These are phyloP conservation scores for Rhizomys pruinosus DNA, from an alignment of 2,113 vertebrate species.

Conservation along the genomic window DNA sequence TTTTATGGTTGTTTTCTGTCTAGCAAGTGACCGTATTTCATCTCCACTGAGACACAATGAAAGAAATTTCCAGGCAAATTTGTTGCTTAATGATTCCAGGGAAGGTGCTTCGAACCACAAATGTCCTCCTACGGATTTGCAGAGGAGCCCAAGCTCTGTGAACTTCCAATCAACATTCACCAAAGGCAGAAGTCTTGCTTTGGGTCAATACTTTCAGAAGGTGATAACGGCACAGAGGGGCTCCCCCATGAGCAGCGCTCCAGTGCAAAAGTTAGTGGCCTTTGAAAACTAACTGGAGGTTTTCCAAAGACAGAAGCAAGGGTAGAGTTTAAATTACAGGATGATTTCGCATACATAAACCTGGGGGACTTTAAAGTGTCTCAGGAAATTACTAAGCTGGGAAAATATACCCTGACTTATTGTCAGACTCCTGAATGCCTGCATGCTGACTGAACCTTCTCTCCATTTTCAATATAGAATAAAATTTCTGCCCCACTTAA, in stretches of 20 bases:
- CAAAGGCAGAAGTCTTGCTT: background rate
- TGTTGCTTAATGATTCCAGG: conserved; percentile 64
- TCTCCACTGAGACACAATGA: conserved; percentile 71
- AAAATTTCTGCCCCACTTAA: background rate
- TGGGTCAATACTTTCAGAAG: background rate
- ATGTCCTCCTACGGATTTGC: conserved; percentile 56
- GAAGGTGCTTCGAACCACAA: conserved; percentile 69
- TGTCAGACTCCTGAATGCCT: background rate
- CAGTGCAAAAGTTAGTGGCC: background rate
- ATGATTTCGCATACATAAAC: background rate
- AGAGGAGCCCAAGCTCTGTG: background rate
- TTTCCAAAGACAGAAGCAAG: conserved; percentile 47
- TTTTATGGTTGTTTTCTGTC: conserved; percentile 81
- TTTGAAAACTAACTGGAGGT: conserved; percentile 28
- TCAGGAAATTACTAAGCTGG: conserved; percentile 29
- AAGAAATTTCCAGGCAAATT: conserved; percentile 76
- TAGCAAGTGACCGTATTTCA: conserved; percentile 75
- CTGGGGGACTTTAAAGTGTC: background rate
- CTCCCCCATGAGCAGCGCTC: background rate
- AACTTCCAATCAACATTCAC: conserved; percentile 20
- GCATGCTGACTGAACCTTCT: background rate
- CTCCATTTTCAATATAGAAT: background rate
- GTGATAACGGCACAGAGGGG: background rate
- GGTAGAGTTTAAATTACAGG: conserved; percentile 13
- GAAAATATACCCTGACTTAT: conserved; percentile 18